phyloP scores from a whole-genome alignment of 2,113 vertebrate genomes.

The Ascaphus truei region DNA sequence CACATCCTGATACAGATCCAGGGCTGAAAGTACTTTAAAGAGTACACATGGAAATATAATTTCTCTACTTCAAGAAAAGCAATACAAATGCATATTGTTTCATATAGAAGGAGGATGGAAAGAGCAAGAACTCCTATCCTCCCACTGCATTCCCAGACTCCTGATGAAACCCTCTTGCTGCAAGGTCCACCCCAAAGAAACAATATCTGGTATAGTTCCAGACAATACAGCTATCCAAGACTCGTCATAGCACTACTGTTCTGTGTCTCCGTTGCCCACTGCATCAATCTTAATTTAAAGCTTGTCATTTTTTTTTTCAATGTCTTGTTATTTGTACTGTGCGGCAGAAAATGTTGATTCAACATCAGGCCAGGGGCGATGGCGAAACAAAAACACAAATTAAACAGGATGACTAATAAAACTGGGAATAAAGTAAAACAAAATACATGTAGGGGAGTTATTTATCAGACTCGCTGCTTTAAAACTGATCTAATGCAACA shows the following conservation, averaged over 20 bases:
- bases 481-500: constrained; percentile 5
- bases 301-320: constrained; percentile 29
- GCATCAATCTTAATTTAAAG: constrained; percentile 37
- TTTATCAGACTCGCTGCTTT: constrained; percentile 13
- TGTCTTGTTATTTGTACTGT: constrained; percentile 33
- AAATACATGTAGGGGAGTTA: background rate
- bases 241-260: constrained; percentile 21
- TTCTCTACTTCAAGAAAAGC: no score
- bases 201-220: constrained; percentile 12
- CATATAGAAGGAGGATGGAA: no score
- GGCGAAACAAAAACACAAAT: constrained; percentile 28
- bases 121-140: no score
- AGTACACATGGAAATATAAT: no score
- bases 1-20: no score
- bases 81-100: no score
- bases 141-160: background rate
- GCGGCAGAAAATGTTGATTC: constrained; percentile 35
- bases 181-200: background rate
- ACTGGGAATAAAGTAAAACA: constrained; percentile 20
- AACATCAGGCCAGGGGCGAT: constrained; percentile 32
- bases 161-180: background rate
- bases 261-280: constrained; percentile 14
- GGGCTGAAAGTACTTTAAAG: no score
- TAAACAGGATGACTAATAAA: constrained; percentile 6
- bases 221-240: constrained; percentile 15